Conservation (phyloP, 2,888 invertebrate species). For the Tipula vernalis region DNA sequence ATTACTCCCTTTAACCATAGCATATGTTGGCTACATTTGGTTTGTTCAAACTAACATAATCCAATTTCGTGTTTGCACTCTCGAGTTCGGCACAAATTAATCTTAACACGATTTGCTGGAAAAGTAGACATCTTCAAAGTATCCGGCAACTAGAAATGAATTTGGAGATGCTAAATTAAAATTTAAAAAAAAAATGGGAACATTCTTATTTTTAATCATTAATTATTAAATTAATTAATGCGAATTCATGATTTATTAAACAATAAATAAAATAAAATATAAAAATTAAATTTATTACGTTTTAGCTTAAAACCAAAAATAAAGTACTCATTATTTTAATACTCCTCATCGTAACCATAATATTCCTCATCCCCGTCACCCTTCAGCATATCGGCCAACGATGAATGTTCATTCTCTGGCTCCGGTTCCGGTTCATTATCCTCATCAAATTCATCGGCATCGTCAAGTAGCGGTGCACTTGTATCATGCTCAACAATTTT, state of each 20-base stretch:
- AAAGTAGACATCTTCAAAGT: too few species aligned
- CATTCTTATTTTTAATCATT: not conserved
- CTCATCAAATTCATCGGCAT: conserved; percentile 32
- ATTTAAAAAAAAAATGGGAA: not conserved
- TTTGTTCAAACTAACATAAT: too few species aligned
- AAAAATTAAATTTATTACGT: not conserved
- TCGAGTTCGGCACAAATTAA: too few species aligned
- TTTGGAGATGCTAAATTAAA: not conserved
- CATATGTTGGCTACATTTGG: too few species aligned
- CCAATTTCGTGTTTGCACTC: too few species aligned
- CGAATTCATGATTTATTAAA: not conserved
- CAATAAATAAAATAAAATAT: not conserved
- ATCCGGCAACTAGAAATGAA: too few species aligned
- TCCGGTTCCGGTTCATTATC: conserved; percentile 32
- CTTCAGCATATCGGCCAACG: conserved; percentile 46
- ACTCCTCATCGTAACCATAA: conserved; percentile 59
- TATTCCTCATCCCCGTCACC: conserved; percentile 51
- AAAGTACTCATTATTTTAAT: conserved; percentile 26
- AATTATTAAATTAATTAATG: not conserved
- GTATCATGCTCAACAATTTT: not conserved
- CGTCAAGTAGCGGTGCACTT: conserved; percentile 15
- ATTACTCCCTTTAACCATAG: too few species aligned
- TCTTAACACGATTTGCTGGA: too few species aligned
- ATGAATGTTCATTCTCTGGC: conserved; percentile 36
- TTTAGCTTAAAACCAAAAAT: not conserved